phyloP scores from a whole-genome alignment of 2,797 vertebrate genomes.

The Hipposideros larvatus region DNA sequence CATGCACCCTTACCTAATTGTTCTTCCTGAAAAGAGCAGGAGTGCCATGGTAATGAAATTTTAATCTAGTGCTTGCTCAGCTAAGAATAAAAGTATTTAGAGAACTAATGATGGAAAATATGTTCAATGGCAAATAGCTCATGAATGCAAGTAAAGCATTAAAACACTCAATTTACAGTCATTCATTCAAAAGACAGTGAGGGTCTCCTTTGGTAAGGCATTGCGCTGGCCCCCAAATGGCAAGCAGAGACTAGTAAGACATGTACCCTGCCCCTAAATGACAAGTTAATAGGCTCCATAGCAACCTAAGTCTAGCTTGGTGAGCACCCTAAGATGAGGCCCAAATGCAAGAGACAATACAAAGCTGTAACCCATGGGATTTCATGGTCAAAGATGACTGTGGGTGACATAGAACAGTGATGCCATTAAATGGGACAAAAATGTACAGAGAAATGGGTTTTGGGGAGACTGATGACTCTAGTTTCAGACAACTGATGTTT shows the following conservation, averaged over 20 bases:
- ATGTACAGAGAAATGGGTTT: not conserved
- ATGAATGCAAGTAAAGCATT: conserved; percentile 25
- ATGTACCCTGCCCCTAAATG: not conserved
- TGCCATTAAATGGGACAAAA: not conserved
- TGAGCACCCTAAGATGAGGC: not conserved
- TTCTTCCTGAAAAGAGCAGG: conserved; percentile 19
- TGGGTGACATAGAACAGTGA: not conserved
- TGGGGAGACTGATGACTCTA: not conserved
- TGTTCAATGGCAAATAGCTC: not conserved
- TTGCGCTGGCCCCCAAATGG: not conserved
- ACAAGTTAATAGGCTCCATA: not conserved
- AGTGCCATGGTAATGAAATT: not conserved
- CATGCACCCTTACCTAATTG: not conserved
- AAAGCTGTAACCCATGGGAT: not conserved
- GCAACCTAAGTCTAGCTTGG: not conserved
- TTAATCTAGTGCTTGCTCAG: not conserved
- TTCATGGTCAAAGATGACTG: not conserved
- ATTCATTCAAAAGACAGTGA: not conserved
- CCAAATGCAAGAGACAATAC: not conserved
- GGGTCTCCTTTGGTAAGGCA: not conserved
- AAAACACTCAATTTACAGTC: not conserved
- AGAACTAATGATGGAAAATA: not conserved
- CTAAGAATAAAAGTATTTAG: conserved; percentile 28
- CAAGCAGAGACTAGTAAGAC: not conserved
- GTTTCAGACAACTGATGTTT: not conserved